Base-by-base conservation (phyloP, 2,888 invertebrate species). In the Archaeoteleia sp. region DNA sequence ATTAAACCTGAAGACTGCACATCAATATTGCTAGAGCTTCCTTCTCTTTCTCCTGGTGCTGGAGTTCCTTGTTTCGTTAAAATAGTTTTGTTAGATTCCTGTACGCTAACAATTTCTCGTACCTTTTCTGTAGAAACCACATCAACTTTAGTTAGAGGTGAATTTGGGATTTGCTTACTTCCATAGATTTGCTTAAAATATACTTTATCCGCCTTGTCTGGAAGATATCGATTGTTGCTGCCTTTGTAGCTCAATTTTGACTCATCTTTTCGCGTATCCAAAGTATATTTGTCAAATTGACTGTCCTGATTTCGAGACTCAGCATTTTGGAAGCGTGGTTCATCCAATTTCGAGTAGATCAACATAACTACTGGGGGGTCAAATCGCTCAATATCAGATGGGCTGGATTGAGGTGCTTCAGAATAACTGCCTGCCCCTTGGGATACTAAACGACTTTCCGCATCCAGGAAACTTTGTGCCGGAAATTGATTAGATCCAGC, bases 321-420 rank as follows among this genome's bases (percentile, higher is more conserved):
- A 4, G 25, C 0, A 20, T 29, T 35, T 27, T 35, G 2, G 1
- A 53, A 13, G 0, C 35, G 34, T 10, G 66, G 48, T 15, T 68
- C 57, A 5, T 58, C 39, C 2, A 62, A 39, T 27, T 67, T 67
- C 0, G 62, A 53, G 30, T 67, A 61, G 30, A 57, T 62, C 7
- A 67, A 32, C 62, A 61, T 55, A 3, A 67, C 46, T 1, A 62
- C 34, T 2, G 61, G 53, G 35, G 61, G 54, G 46, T 32, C 30
- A 5, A 58, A 20, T 12, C 58, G 30, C 46, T 57, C 57, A 13
- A 53, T 17, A 6, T 62, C 27, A 0, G 49, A 12, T 14, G 39
- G 34, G 2, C 17, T 25, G 1, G 48, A 29, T 10, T n/a, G 27
- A 32, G 53, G 40, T 8, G 57, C 6, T 1, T 12, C n/a, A n/a